phyloP scores from a whole-genome alignment of 2,888 invertebrate genomes.

The Perizoma flavofasciatum region DNA sequence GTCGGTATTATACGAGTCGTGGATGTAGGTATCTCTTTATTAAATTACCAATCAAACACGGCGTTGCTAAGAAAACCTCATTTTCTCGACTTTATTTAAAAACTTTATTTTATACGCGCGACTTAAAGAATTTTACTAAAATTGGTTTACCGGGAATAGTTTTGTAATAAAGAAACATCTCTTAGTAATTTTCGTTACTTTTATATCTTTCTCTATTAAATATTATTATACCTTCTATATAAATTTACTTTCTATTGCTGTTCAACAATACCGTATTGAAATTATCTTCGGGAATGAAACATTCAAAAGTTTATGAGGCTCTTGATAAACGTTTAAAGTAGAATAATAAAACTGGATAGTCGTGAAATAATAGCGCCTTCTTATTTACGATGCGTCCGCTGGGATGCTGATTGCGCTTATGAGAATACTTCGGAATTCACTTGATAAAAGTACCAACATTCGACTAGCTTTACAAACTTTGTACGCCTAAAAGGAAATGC shows the following conservation, averaged over 20 bases:
- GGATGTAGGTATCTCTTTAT: no score
- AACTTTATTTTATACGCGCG: no score
- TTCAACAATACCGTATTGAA: constrained; percentile 28
- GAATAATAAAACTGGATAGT: constrained; percentile 29
- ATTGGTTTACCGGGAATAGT: no score
- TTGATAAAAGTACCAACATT: constrained; percentile 25
- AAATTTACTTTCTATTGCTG: constrained; percentile 25
- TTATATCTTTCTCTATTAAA: constrained; percentile 23
- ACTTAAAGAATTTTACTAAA: no score
- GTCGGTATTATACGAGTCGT: no score
- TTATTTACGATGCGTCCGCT: constrained; percentile 25
- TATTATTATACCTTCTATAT: background rate
- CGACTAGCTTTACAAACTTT: constrained; percentile 18
- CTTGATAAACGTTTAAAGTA: constrained; percentile 34
- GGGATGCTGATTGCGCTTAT: constrained; percentile 29
- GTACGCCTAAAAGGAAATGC: constrained; percentile 44
- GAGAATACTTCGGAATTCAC: constrained; percentile 14
- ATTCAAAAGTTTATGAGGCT: constrained; percentile 29
- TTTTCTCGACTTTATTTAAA: no score
- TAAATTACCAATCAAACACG: constrained; percentile 5
- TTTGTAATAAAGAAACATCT: no score
- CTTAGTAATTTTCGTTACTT: constrained; percentile 9
- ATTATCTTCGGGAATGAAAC: constrained; percentile 30
- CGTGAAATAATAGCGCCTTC: constrained; percentile 26
- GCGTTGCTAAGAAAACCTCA: background rate